Conservation (phyloP, 2,797 vertebrate species). For the Mallotus villosus region DNA sequence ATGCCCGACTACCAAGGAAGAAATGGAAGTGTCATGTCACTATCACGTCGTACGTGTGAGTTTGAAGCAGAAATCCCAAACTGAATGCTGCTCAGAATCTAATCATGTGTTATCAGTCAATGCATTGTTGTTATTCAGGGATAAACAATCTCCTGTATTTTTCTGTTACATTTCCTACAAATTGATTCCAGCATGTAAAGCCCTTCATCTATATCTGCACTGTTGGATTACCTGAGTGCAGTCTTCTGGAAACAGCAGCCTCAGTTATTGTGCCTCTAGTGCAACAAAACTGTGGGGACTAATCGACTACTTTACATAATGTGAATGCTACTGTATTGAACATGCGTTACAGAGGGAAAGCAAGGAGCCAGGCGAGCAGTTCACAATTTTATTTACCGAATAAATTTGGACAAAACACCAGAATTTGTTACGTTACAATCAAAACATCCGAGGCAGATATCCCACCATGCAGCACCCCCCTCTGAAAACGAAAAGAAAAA, state of each 20-base stretch:
- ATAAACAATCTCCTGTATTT: not conserved
- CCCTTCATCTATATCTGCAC: constrained; percentile 40
- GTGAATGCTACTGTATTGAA: not conserved
- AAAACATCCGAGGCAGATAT: constrained; percentile 99
- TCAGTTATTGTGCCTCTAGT: constrained; percentile 16
- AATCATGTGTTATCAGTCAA: not conserved
- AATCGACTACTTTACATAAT: not conserved
- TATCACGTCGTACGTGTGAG: not conserved
- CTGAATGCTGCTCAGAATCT: not conserved
- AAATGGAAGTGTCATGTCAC: not conserved
- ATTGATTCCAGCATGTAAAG: constrained; percentile 22
- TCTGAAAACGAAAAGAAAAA: constrained; percentile 66
- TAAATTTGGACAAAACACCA: constrained; percentile 99
- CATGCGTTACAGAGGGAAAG: constrained; percentile 4
- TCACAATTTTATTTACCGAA: constrained; percentile 99
- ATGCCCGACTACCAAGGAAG: constrained; percentile 22
- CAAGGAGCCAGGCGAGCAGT: constrained; percentile 79
- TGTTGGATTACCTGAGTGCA: constrained; percentile 31
- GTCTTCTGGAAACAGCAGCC: constrained; percentile 29
- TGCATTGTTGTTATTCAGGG: not conserved
- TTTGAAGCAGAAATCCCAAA: not conserved
- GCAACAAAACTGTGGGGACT: not conserved
- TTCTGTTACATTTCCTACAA: constrained; percentile 30
- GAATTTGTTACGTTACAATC: constrained; percentile 98
- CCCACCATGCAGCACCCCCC: constrained; percentile 94